Base-by-base conservation (phyloP, 2,113 vertebrate genomes). In the Pteruthius melanotis region DNA sequence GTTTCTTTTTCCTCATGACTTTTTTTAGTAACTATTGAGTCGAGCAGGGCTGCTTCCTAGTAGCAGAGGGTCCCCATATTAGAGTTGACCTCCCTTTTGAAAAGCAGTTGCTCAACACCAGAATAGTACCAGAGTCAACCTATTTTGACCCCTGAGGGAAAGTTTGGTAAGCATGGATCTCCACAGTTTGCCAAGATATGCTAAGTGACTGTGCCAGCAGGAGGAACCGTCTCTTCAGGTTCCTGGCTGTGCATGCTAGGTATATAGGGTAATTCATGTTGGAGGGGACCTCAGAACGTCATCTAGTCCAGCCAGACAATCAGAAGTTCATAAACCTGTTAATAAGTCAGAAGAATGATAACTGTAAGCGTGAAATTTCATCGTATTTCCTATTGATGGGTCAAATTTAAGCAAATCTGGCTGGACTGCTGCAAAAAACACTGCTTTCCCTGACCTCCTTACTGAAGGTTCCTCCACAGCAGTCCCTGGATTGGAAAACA, bases 21-120 rank as follows among this genome's bases (percentile, higher is more conserved):
- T 54, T 71, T 74, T 69, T 35, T 33, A 35, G 31, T 56, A 71
- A 59, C 12, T 4, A 49, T 44, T 47, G 33, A 53, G 11, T 57
- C 0, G 0, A 77, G 23, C 2, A 0, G 45, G 11, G 30, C 83
- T 77, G 54, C 53, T 88, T 69, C 54, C 42, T 69, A 8, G 5
- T 65, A 42, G 16, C 40, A 83, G 28, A 72, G 57, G 12, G 28
- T 68, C 40, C 22, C 18, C 45, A 3, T 57, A 7, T 57, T 65
- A n/a, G 15, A 1, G 1, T 56, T 83, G 30, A 52, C 35, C 6
- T 92, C 52, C 16, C 18, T 66, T 78, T 66, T 54, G 40, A 40
- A 83, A 90, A 92, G 31, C 19, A 33, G 42, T 65, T 86, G 42
- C 61, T 74, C n/a, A 65, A 37, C 31, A 27, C 33, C 28, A 57